phyloP scores from a whole-genome alignment of 1,140 invertebrate species.

The Oryctes rhinoceros region DNA sequence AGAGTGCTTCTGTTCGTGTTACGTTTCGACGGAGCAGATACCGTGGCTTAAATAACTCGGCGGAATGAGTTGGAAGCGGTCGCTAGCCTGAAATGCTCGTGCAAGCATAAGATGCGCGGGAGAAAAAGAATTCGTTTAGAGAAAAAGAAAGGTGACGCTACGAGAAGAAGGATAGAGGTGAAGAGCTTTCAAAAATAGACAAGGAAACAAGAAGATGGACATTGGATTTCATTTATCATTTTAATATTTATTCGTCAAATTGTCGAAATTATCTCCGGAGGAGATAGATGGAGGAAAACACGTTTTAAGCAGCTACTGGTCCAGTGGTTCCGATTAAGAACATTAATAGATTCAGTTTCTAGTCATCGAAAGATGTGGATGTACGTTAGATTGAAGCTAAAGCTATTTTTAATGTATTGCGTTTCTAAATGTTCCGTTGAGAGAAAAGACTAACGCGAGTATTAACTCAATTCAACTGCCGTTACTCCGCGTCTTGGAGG shows the following conservation, averaged over 20 bases:
- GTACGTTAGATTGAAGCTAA: no score
- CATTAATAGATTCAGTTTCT: neutral
- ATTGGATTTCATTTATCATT: neutral
- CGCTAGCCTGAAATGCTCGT: neutral
- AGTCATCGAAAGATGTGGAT: no score
- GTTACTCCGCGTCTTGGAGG: no score
- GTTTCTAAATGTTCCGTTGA: no score
- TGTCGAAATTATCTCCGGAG: neutral
- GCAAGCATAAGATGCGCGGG: neutral
- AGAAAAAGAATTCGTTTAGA: neutral
- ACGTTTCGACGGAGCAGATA: conserved; percentile 4
- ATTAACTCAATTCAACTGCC: no score
- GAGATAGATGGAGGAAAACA: neutral
- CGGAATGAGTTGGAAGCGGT: neutral
- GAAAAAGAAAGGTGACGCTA: no score
- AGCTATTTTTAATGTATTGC: no score
- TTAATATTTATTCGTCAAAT: conserved; percentile 2
- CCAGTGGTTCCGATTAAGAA: neutral
- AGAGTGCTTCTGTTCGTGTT: conserved; percentile 13
- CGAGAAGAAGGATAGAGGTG: no score
- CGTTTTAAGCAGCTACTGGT: neutral
- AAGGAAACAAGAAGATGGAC: neutral
- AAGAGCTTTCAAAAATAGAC: neutral
- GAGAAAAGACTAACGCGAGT: no score
- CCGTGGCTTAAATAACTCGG: neutral